Evolutionary conservation across 1,140 invertebrate species (phyloP), one percentile per base, ranked within the genome.

Genomic region (Hydropsyche tenuis): DNA sequence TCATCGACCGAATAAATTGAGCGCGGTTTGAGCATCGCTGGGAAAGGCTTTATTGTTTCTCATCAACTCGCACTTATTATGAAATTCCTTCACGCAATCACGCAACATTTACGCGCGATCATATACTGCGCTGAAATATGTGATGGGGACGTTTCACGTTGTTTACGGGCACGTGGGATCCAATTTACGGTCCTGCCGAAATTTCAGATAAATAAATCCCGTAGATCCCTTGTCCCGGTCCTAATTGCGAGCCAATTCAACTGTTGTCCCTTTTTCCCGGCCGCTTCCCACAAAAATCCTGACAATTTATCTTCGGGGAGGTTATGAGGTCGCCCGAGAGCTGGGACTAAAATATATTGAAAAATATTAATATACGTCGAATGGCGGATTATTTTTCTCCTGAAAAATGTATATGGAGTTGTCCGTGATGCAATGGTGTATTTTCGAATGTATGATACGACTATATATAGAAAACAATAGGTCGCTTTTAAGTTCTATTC

Each of bases 381-480:
- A 4, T 37, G 30, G 9, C 30, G 30, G 30, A 37, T 37, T 37
- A 37, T 37, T 37, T 37, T n/a, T n/a, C n/a, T n/a, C n/a, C n/a
- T n/a, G n/a, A n/a, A n/a, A n/a, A n/a, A n/a, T n/a, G n/a, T n/a
- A n/a, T n/a, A n/a, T 9, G 30, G 9, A 9, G 30, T 37, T 37
- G 30, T 37, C 30, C 9, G 30, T 37, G 30, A 37, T 37, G 30
- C 30, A 37, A 37, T 37, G 9, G 9, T 37, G 30, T 37, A 37
- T 9, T 1, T 18, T 5, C 16, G 16, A 53, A 18, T 18, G 9
- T 53, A 37, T 37, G 20, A 20, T 5, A 53, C 48, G 7, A 1
- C 48, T 53, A 53, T 48, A 18, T 48, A 48, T 53, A 53, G 48
- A 53, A 53, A 53, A 53, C 48, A 53, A 53, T 53, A 20, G 18